Base-by-base conservation (phyloP, 2,888 invertebrate species). In the Diachrysia chrysitis region DNA sequence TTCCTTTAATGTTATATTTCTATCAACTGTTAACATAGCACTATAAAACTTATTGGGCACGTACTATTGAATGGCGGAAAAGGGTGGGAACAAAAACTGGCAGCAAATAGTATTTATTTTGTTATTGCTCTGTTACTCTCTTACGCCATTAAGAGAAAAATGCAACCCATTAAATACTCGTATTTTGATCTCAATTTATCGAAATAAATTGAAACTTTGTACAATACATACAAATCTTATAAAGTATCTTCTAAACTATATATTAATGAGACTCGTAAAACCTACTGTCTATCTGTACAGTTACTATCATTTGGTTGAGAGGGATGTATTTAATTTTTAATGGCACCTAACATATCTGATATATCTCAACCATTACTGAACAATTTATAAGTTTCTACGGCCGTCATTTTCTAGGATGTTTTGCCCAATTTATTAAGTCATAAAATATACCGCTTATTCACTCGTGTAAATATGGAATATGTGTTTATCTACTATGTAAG, bases 81-180 rank as follows among this genome's bases (percentile, higher is more conserved):
- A 37, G 42, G n/a, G n/a, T 42, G n/a, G 6, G n/a, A n/a, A 6
- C 42, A 42, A 42, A 42, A 42, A n/a, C 42, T 2, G 1, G 5
- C 6, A n/a, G n/a, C 4, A 5, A n/a, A 42, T 37, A 10, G n/a
- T 42, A 32, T 32, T 7, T 10, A 32, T 42, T 42, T 6, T 6
- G n/a, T 6, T n/a, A n/a, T 5, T 37, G 37, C 37, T 32, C 32
- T n/a, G n/a, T n/a, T 6, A 6, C 42, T 42, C 37, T 37, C 42
- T 42, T n/a, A 42, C 32, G n/a, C n/a, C n/a, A 42, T 42, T 42
- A 7, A 4, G n/a, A 42, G 37, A 1, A 42, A 42, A 42, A 42
- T 42, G 42, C n/a, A n/a, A 42, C 42, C 42, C n/a, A 42, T n/a
- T 42, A 42, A n/a, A 42, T 42, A 42, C 42, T 42, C n/a, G 42